phyloP scores from a whole-genome alignment of 2,888 invertebrate genomes.

The Rosalia funebris region DNA sequence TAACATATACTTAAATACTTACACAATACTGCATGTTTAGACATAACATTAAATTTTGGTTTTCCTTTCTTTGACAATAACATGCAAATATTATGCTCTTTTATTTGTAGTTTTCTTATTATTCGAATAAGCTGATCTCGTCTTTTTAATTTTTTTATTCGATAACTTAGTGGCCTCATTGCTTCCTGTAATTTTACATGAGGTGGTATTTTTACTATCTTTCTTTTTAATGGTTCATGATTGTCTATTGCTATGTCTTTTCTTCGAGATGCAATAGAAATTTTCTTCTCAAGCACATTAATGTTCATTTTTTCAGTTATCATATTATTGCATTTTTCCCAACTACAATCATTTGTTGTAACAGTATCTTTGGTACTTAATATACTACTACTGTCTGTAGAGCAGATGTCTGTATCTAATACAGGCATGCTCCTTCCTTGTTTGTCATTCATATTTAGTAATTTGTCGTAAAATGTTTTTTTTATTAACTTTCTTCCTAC shows the following conservation, averaged over 20 bases:
- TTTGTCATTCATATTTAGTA: slow-evolving; percentile 6
- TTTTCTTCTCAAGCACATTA: too few species aligned
- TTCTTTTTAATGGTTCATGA: slow-evolving; percentile 8
- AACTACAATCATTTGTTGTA: too few species aligned
- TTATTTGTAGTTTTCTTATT: slow-evolving; percentile 32
- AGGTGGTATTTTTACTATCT: slow-evolving; percentile 14
- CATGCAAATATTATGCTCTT: slow-evolving; percentile 29
- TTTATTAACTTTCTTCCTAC: slow-evolving; percentile 4
- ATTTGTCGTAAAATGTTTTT: slow-evolving; percentile 1
- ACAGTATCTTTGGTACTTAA: too few species aligned
- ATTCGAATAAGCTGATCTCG: slow-evolving; percentile 28
- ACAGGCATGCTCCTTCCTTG: slow-evolving; percentile 12
- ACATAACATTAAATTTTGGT: slow-evolving; percentile 32
- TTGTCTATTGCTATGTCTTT: background rate
- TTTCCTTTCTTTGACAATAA: slow-evolving; percentile 20
- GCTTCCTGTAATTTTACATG: slow-evolving; percentile 16
- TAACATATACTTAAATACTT: too few species aligned
- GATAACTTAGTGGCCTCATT: slow-evolving; percentile 22
- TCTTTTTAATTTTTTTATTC: slow-evolving; percentile 30
- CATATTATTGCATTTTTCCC: too few species aligned
- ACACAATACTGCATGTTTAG: slow-evolving; percentile 28
- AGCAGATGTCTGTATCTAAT: too few species aligned
- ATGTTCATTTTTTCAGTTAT: too few species aligned
- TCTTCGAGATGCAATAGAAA: too few species aligned
- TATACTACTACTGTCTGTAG: too few species aligned